Evolutionary conservation across 1,140 invertebrate genomes (phyloP), one percentile per base, ranked within the genome.

Genomic region (Heliconius eleuchia): DNA sequence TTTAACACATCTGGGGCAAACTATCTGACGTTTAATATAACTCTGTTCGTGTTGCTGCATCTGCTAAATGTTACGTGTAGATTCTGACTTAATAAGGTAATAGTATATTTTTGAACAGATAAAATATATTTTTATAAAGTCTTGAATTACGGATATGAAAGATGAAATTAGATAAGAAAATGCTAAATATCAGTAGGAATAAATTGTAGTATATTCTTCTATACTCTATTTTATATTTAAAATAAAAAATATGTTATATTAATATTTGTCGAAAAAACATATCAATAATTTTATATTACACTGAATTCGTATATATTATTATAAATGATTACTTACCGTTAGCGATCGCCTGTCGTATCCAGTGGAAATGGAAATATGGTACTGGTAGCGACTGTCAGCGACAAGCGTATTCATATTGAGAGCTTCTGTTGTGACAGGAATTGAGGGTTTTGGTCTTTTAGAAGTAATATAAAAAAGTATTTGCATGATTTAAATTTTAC

Each of bases 1-100:
- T 82, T 80, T 79, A 83, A 74, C 71, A 71, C 84, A 85, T 85
- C 79, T 83, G 82, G 82, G 76, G 42, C 78, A 71, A 39, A 30
- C 60, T 66, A 66, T 66, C 60, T 66, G 60, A 66, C 4, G 23
- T 66, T 66, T 30, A 66, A 66, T 30, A 27, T 66, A 66, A 23
- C 27, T 66, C 23, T 66, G 60, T 27, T 66, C 30, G 23, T 66
- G 3, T 66, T 66, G 52, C 18, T 37, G 30, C 19, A 57, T 75
- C 73, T 52, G 50, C 42, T 74, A 34, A 71, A 71, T 60, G 55
- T 60, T 23, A 23, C n/a, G 9, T 9, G 8, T 60, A 19, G 46
- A 16, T 50, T 4, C 16, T 50, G 50, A 55, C 6, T 6, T 37
- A 37, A 37, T 37, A 37, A 37, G 5, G 34, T 34, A 34, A 34